Base-by-base conservation (phyloP, 2,113 vertebrate genomes). In the Phycodurus eques region DNA sequence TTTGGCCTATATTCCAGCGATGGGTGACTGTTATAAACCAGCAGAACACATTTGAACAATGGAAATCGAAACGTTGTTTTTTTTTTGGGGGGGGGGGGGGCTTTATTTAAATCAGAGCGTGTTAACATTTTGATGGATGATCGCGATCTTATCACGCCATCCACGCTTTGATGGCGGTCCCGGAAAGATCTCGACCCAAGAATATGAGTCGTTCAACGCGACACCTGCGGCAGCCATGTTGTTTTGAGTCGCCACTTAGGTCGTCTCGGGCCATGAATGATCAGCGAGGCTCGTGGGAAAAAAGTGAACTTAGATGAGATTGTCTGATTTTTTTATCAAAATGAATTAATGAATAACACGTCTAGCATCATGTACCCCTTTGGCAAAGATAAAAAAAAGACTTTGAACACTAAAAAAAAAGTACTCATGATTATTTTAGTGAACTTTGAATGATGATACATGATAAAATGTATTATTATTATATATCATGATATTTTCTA, bases 101-200 rank as follows among this genome's bases (percentile, higher is more conserved):
- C 47, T 80, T 83, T 71, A 62, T 54, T 3, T 66, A 65, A 75
- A 64, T 65, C 81, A 54, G 86, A 85, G 67, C 0, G 73, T 73
- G 5, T 76, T 83, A 74, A 81, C 22, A 67, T 88, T 73, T 35
- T 85, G 76, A 87, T 87, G 83, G 74, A 87, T 63, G 68, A 81
- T 27, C 0, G 39, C 39, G 39, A 89, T 91, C 59, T 73, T 75
- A 73, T 83, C 80, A 86, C 49, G 42, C 39, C 35, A 20, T 3
- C 10, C 56, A 12, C n/a, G 42, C 60, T 62, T 62, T 62, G 60
- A 62, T 39, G 33, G 54, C 54, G 54, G 54, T 27, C 54, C 22
- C 54, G 54, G n/a, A 9, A 12, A 27, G n/a, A 27, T 13, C 22
- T 31, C 60, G 33, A 62, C 60, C 33, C 33, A 22, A 33, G 60